phyloP scores from a whole-genome alignment of 1,140 invertebrate genomes.

The Myzus persicae region DNA sequence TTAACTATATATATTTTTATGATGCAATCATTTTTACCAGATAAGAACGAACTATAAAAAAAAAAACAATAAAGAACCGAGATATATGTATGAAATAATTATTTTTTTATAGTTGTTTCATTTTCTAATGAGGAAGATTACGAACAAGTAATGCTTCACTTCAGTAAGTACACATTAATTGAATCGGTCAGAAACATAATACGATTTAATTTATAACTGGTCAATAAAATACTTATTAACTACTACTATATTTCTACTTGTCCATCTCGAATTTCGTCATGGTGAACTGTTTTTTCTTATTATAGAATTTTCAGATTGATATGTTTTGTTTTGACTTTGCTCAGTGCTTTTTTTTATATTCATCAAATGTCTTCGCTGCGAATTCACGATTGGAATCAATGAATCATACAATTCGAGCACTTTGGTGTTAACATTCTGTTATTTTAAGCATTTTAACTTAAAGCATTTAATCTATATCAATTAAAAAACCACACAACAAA shows the following conservation, averaged over 20 bases:
- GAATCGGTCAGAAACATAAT: too few species aligned
- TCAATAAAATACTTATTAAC: too few species aligned
- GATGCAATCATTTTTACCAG: too few species aligned
- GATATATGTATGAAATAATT: too few species aligned
- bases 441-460: conserved; percentile 14
- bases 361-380: not conserved
- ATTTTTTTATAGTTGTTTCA: too few species aligned
- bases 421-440: not conserved
- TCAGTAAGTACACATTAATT: too few species aligned
- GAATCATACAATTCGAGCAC: not conserved
- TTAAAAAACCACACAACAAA: not conserved
- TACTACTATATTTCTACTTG: conserved; percentile 10
- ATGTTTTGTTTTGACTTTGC: not conserved
- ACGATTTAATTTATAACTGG: too few species aligned
- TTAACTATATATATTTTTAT: too few species aligned
- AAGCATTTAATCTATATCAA: not conserved
- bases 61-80: too few species aligned
- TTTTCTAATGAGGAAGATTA: too few species aligned
- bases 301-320: not conserved
- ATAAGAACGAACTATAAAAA: too few species aligned
- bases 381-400: not conserved
- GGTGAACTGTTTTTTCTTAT: not conserved
- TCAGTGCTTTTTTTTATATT: not conserved
- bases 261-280: conserved; percentile 18
- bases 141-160: too few species aligned